Conservation (phyloP, 2,113 vertebrate genomes). For the Elephantulus edwardii region DNA sequence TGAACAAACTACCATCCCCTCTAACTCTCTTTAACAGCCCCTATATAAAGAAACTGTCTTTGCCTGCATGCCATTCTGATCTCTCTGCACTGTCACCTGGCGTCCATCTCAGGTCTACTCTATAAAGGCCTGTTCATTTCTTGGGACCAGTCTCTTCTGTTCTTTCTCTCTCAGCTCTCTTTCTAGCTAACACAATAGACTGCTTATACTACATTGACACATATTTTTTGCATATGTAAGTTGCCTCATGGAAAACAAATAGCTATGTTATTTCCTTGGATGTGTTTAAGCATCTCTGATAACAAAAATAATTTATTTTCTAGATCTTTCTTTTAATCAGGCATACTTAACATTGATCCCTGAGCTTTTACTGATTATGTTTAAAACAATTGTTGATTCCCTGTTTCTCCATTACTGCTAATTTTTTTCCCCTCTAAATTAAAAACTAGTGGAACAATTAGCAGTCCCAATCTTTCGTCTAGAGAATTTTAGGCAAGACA, state of each 20-base stretch:
- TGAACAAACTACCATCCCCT: too few relatives aligned
- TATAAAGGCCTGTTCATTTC: too few relatives aligned
- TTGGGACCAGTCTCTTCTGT: too few relatives aligned
- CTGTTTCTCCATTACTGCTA: neutral
- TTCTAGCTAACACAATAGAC: too few relatives aligned
- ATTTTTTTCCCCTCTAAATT: neutral
- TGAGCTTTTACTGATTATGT: neutral
- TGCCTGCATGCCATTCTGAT: too few relatives aligned
- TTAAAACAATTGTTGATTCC: neutral
- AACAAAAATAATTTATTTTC: neutral
- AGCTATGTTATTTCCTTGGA: neutral
- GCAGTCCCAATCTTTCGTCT: neutral
- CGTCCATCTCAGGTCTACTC: too few relatives aligned
- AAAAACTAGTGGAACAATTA: constrained; percentile 10
- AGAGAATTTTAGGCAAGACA: neutral
- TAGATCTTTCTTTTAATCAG: constrained; percentile 30
- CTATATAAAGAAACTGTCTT: too few relatives aligned
- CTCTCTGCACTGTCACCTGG: too few relatives aligned
- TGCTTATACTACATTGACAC: too few relatives aligned
- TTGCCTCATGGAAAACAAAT: neutral
- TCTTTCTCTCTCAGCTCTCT: too few relatives aligned
- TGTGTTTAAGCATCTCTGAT: neutral
- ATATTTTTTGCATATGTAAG: neutral
- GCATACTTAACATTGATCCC: neutral
- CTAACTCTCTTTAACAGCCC: too few relatives aligned